Percentiles rank a stretch among this genome's conserved stretches.
phyloP scores from a whole-genome alignment of 2,113 vertebrate species.

The Fulmarus glacialis region DNA sequence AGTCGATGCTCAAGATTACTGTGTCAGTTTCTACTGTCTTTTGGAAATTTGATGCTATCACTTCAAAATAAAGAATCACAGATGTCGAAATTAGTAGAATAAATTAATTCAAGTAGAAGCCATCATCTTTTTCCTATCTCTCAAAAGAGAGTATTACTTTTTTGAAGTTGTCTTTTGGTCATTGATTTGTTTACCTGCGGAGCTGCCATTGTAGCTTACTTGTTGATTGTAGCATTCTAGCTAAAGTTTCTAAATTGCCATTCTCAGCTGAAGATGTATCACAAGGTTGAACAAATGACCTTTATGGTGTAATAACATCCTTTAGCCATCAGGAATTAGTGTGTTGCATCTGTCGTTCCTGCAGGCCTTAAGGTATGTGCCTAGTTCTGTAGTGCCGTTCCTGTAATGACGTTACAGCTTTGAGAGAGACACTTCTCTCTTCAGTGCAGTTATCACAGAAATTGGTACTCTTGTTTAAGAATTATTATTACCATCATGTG shows the following conservation, averaged over 20 bases:
- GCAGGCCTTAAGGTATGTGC: neutral
- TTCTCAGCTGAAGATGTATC: slow-evolving; percentile 12
- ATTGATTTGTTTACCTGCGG: neutral
- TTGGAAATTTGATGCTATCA: neutral
- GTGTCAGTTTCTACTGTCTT: neutral
- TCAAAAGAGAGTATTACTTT: neutral
- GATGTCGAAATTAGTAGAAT: neutral
- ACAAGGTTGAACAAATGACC: slow-evolving; percentile 33
- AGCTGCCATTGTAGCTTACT: neutral
- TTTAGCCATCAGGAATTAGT: slow-evolving; percentile 39
- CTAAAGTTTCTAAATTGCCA: slow-evolving; percentile 33
- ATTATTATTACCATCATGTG: neutral
- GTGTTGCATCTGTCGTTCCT: slow-evolving; percentile 21
- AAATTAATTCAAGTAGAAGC: neutral
- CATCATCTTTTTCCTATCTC: neutral
- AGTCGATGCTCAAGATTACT: neutral
- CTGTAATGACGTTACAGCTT: slow-evolving; percentile 36
- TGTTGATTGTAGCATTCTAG: neutral
- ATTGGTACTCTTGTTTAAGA: neutral
- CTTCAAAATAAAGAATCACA: neutral
- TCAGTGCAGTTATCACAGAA: neutral
- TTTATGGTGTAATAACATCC: slow-evolving; percentile 41
- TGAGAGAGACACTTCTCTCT: neutral
- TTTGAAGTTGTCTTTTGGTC: neutral
- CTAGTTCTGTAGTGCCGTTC: neutral